Evolutionary conservation across 2,797 vertebrate genomes (phyloP).

Genomic region (Microctenopoma steveboyesi): DNA sequence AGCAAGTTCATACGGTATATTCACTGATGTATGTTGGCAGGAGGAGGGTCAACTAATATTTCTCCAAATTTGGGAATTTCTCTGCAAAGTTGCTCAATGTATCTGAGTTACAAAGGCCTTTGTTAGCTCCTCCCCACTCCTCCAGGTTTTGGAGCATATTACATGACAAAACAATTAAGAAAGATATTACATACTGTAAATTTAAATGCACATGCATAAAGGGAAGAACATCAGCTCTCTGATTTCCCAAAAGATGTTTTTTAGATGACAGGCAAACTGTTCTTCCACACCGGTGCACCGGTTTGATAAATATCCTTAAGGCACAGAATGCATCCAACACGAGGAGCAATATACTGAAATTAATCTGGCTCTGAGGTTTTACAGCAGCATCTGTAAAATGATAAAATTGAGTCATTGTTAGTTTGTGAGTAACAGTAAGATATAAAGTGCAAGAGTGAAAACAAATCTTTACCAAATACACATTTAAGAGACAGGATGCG

Average conservation of each 20-base stretch:
- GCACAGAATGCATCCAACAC: conserved; percentile 10
- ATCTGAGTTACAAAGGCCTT: not conserved
- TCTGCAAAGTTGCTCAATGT: not conserved
- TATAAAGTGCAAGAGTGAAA: not conserved
- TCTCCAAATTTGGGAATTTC: too few species aligned
- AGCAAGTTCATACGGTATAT: too few species aligned
- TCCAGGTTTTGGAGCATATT: not conserved
- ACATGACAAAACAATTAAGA: not conserved
- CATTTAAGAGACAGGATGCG: not conserved
- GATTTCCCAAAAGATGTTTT: conserved; percentile 23
- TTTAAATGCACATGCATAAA: conserved; percentile 5
- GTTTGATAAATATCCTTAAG: conserved; percentile 38
- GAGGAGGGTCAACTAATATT: too few species aligned
- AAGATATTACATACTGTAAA: not conserved
- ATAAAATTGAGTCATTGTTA: conserved; percentile 1
- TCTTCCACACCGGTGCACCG: conserved; percentile 18
- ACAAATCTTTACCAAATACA: conserved; percentile 9
- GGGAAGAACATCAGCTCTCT: not conserved
- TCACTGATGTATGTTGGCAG: too few species aligned
- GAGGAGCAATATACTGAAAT: conserved; percentile 12
- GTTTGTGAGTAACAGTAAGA: not conserved
- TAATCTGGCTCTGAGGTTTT: not conserved
- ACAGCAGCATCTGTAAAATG: not conserved
- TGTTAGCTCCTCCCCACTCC: not conserved
- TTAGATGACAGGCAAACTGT: conserved; percentile 8